A percentile compares a stretch with the other conserved stretches of the same genome.
phyloP scores from a whole-genome alignment of 1,140 invertebrate species.

The Trichoplusia ni region DNA sequence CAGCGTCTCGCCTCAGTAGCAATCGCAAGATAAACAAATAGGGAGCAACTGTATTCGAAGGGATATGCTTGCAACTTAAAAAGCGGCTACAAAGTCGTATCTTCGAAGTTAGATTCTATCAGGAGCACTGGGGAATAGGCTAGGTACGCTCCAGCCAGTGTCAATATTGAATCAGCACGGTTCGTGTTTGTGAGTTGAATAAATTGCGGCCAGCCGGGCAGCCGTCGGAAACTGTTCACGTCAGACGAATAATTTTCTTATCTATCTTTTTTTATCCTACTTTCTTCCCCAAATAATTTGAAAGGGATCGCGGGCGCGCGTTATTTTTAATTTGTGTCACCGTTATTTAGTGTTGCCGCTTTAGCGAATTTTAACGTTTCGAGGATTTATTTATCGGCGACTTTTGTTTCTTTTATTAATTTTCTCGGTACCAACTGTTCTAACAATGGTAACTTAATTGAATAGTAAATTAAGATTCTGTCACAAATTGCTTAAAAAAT shows the following conservation, averaged over 20 bases:
- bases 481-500: no score
- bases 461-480: no score
- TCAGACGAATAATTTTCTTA: slow-evolving; percentile 62
- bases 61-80: slow-evolving; percentile 44
- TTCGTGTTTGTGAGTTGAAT: slow-evolving; percentile 68
- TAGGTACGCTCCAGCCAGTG: slow-evolving; percentile 55
- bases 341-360: neutral
- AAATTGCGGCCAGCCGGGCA: slow-evolving; percentile 58
- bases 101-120: slow-evolving; percentile 49
- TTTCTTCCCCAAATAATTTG: slow-evolving; percentile 38
- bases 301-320: slow-evolving; percentile 12
- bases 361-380: neutral
- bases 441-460: no score
- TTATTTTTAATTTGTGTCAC: slow-evolving; percentile 25
- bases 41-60: slow-evolving; percentile 26
- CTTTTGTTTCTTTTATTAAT: no score
- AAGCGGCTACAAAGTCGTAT: slow-evolving; percentile 46
- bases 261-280: slow-evolving; percentile 45
- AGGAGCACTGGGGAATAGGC: slow-evolving; percentile 58
- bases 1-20: slow-evolving; percentile 25
- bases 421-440: no score
- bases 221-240: slow-evolving; percentile 54
- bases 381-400: no score
- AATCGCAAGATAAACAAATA: slow-evolving; percentile 32
- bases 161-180: slow-evolving; percentile 71